Evolutionary conservation across 2,113 vertebrate species (phyloP), one percentile per base, ranked within the genome.

Genomic region (Hepsetus odoe): DNA sequence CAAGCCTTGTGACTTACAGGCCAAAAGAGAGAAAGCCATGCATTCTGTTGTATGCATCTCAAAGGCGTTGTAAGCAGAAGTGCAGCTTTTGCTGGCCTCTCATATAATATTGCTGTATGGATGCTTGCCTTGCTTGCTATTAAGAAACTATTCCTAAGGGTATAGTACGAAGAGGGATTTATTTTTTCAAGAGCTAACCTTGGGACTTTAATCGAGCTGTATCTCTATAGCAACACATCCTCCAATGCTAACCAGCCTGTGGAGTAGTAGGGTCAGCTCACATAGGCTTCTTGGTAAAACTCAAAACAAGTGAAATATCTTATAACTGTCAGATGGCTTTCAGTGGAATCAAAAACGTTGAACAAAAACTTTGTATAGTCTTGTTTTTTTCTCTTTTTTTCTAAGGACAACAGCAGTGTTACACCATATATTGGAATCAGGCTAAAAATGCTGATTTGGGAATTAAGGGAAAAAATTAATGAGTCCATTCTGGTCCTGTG

Each of bases 121-220:
- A 56, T 76, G 49, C 22, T 68, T 76, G 74, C 55, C 64, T 68
- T 35, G 66, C 64, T 68, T 33, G 24, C 67, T 76, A 65, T 76
- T 76, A 68, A 65, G 55, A 68, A 76, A 76, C 62, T 44, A 38
- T 26, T 76, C 74, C 64, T 76, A 6, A 14, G 74, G 74, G 74
- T 32, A 22, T 12, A 40, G 64, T 68, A 68, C 28, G 51, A 76
- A 68, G 74, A 68, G 74, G 74, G 74, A 76, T 76, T 76, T 76
- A 76, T 76, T 76, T 76, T 64, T 58, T 76, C 55, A 76, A 76
- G 51, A 76, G 64, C 64, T 58, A 76, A 76, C 62, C 64, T 68
- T 68, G 64, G 74, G 74, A 76, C 74, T 76, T 58, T 33, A 32
- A 77, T 64, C 64, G 32, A 77, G 75, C 55, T 68, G 65, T 46